Percentiles rank a stretch among this genome's conserved stretches.
These are phyloP conservation scores for Crocuta crocuta DNA, from an alignment of 2,113 vertebrate species.

Conservation along the genomic window DNA sequence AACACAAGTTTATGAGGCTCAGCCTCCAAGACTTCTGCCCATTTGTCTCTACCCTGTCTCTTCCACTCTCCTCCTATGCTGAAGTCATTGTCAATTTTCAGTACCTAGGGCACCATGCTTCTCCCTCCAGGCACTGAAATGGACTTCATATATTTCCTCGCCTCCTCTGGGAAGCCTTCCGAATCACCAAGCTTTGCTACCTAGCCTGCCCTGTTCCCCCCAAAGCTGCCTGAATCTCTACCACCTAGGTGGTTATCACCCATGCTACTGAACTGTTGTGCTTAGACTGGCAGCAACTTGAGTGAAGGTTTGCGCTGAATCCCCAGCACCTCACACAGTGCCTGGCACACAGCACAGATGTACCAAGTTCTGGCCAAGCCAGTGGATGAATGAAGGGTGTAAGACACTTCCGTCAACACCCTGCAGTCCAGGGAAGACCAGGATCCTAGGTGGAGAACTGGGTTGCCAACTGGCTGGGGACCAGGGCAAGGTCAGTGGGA, in stretches of 20 bases:
- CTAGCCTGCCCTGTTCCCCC: background rate
- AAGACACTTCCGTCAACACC: background rate
- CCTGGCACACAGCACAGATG: background rate
- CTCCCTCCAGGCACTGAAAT: background rate
- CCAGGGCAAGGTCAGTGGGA: background rate
- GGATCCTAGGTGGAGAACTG: background rate
- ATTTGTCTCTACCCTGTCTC: background rate
- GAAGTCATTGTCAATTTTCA: background rate
- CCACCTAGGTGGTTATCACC: background rate
- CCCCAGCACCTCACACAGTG: background rate
- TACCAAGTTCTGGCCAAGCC: background rate
- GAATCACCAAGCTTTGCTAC: background rate
- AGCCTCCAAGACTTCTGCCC: background rate
- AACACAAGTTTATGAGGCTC: background rate
- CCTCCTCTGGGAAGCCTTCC: background rate
- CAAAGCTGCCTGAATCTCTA: background rate
- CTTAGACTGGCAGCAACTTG: background rate
- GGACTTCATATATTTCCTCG: background rate
- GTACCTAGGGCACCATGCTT: background rate
- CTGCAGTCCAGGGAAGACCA: background rate
- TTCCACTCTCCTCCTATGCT: background rate
- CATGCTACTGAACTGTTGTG: background rate
- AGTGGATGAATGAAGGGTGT: background rate
- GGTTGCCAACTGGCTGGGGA: background rate
- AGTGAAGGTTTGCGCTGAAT: background rate